A percentile compares a stretch with the other conserved stretches of the same genome.
These are phyloP conservation scores for Penaeus vannamei DNA, from an alignment of 1,140 invertebrate genomes.

Conservation along the genomic window DNA sequence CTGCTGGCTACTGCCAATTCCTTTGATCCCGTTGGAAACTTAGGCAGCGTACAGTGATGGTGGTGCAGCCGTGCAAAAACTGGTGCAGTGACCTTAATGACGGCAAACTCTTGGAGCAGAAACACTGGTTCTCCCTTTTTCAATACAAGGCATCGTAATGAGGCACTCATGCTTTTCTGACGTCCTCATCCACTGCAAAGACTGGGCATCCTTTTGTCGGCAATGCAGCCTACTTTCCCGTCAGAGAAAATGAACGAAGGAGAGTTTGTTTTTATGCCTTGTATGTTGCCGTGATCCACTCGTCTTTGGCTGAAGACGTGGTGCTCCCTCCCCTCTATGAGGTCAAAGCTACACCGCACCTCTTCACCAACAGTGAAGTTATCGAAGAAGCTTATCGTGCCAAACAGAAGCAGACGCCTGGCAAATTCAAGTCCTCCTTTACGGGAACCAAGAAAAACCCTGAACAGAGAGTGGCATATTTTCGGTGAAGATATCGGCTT, in stretches of 20 bases:
- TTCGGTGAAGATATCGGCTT: neutral
- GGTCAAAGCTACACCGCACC: neutral
- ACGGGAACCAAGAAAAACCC: slow-evolving; percentile 12
- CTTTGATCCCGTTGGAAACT: neutral
- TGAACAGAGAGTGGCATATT: neutral
- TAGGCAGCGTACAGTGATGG: neutral
- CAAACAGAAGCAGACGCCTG: neutral
- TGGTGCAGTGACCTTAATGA: neutral
- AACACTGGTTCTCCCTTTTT: neutral
- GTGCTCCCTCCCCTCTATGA: neutral
- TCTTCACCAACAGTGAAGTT: slow-evolving; percentile 16
- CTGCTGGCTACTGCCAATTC: neutral
- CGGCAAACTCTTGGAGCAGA: neutral
- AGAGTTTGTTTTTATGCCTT: neutral
- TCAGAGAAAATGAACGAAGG: neutral
- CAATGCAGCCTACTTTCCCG: neutral
- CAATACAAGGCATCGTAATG: neutral
- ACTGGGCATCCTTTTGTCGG: neutral
- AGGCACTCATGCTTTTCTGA: neutral
- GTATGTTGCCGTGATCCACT: neutral
- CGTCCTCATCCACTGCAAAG: neutral
- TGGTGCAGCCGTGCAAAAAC: neutral
- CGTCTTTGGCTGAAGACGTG: neutral
- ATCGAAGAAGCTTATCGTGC: neutral
- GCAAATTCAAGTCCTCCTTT: neutral